A percentile compares a stretch with the other conserved stretches of the same genome.
phyloP scores from a whole-genome alignment of 2,888 invertebrate genomes.

The Panzeria rudis region DNA sequence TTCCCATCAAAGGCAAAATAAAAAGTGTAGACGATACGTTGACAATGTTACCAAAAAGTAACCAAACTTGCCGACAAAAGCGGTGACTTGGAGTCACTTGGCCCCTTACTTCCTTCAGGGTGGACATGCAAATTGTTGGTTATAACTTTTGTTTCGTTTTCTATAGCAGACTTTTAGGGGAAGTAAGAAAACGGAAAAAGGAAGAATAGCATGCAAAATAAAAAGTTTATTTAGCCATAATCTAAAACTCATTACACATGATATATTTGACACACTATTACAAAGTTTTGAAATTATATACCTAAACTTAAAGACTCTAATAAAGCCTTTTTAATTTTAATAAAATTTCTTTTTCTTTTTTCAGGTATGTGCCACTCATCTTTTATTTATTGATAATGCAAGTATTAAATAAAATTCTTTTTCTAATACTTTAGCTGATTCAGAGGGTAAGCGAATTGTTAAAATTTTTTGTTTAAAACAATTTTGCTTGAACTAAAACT shows the following conservation, averaged over 20 bases:
- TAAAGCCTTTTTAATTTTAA: background rate
- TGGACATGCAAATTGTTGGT: constrained; percentile 9
- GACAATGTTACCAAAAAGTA: too few relatives aligned
- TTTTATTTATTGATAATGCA: background rate
- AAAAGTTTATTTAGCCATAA: constrained; percentile 15
- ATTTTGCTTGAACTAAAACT: constrained; percentile 33
- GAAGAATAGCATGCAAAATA: background rate
- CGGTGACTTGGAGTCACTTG: too few relatives aligned
- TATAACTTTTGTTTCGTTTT: background rate
- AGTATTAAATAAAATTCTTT: constrained; percentile 38
- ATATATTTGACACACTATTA: background rate
- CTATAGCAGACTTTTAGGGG: constrained; percentile 14
- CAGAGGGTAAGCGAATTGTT: constrained; percentile 57
- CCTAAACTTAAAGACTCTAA: too few relatives aligned
- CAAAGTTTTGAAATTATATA: background rate
- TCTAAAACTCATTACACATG: constrained; percentile 5
- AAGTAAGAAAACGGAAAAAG: background rate
- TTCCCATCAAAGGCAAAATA: too few relatives aligned
- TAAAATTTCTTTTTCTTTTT: constrained; percentile 28
- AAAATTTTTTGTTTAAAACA: constrained; percentile 2
- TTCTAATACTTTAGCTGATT: constrained; percentile 55
- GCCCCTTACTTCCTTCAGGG: too few relatives aligned
- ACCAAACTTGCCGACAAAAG: too few relatives aligned
- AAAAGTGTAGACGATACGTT: too few relatives aligned
- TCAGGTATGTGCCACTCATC: constrained; percentile 37